Conservation (phyloP, 2,888 invertebrate species). For the Leptopilina syphax region DNA sequence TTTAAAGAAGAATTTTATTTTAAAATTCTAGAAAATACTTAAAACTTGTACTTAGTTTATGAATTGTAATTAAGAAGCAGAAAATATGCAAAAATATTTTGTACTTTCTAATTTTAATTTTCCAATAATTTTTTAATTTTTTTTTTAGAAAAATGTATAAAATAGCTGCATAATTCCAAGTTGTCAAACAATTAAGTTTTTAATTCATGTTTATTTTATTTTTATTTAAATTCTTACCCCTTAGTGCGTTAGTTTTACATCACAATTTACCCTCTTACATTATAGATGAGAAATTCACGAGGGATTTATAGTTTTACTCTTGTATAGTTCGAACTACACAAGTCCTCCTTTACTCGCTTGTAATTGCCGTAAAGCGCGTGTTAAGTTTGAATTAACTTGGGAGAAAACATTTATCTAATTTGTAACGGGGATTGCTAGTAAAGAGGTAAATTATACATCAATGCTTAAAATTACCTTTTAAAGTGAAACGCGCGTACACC, state of each 20-base stretch:
- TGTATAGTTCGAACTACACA: background rate
- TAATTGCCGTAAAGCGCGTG: constrained; percentile 25
- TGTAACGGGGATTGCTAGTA: background rate
- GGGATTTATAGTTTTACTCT: constrained; percentile 1
- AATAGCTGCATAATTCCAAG: no score
- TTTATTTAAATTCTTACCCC: constrained; percentile 16
- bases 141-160: no score
- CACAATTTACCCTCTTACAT: background rate
- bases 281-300: constrained; percentile 18
- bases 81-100: no score
- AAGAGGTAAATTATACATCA: constrained; percentile 12
- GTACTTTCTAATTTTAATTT: no score
- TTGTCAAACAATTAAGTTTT: no score
- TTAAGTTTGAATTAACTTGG: constrained; percentile 35
- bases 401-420: constrained; percentile 17
- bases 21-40: no score
- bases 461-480: constrained; percentile 7
- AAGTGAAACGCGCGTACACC: background rate
- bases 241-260: constrained; percentile 35
- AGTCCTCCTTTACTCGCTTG: background rate
- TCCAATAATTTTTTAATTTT: no score
- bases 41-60: no score
- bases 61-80: no score
- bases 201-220: no score
- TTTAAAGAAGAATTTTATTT: no score